Conservation (phyloP, 2,797 vertebrate genomes). For the Syndactyla subalaris region DNA sequence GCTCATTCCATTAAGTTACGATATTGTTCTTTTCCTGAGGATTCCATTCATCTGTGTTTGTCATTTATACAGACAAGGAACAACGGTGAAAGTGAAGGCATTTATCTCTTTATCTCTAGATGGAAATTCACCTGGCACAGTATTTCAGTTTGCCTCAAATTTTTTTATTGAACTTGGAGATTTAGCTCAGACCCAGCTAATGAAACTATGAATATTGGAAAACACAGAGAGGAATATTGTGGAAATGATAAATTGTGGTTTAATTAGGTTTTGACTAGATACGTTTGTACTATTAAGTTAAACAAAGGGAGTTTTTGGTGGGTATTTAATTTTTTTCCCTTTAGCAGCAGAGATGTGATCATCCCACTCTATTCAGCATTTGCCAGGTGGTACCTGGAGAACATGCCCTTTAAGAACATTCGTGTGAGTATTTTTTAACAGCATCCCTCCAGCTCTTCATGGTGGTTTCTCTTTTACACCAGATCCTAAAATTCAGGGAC, state of each 20-base stretch:
- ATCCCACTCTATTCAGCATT: neutral
- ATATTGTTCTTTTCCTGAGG: neutral
- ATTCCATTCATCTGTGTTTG: neutral
- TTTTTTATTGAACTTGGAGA: neutral
- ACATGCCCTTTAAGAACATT: neutral
- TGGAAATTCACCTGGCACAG: neutral
- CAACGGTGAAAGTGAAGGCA: neutral
- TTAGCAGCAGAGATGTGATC: neutral
- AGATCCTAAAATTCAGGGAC: neutral
- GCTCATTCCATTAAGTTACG: neutral
- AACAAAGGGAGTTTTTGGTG: neutral
- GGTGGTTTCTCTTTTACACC: neutral
- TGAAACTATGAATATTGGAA: neutral
- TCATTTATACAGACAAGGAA: neutral
- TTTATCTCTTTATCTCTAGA: neutral
- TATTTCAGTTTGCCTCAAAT: neutral
- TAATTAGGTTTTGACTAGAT: neutral
- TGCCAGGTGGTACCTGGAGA: neutral
- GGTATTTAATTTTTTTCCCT: neutral
- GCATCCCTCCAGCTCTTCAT: neutral
- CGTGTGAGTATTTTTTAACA: neutral
- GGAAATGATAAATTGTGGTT: neutral
- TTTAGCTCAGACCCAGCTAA: neutral
- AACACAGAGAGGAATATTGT: neutral
- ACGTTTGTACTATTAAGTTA: neutral